Evolutionary conservation across 1,140 invertebrate species (phyloP).

Genomic region (Drosophila sechellia): DNA sequence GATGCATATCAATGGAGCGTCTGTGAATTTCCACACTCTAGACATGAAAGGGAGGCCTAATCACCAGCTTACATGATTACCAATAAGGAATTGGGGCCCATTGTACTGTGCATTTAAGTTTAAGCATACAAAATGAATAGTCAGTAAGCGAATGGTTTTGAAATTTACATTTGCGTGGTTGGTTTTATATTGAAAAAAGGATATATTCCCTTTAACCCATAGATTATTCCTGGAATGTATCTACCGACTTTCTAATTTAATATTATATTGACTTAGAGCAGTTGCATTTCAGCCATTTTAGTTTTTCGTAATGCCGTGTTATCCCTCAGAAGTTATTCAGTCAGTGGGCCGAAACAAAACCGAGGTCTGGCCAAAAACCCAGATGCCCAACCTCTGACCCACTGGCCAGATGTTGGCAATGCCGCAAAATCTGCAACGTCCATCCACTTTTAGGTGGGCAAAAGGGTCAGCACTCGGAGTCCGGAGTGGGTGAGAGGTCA

Average conservation of each 20-base stretch:
- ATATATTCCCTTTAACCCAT: too few species aligned
- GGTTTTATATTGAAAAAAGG: too few species aligned
- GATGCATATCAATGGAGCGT: slow-evolving; percentile 39
- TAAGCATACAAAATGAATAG: slow-evolving; percentile 3
- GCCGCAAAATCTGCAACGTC: slow-evolving; percentile 52
- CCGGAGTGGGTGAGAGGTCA: slow-evolving; percentile 6
- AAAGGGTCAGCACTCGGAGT: neutral
- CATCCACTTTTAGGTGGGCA: slow-evolving; percentile 15
- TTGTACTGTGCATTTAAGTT: slow-evolving; percentile 6
- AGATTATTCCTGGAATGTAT: too few species aligned
- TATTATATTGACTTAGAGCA: neutral
- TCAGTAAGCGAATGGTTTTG: neutral
- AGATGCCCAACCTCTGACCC: slow-evolving; percentile 21
- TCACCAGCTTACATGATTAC: slow-evolving; percentile 33
- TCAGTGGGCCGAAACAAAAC: slow-evolving; percentile 34
- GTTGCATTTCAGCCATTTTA: slow-evolving; percentile 2
- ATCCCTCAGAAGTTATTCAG: slow-evolving; percentile 28
- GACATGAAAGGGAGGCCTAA: slow-evolving; percentile 24
- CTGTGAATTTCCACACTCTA: slow-evolving; percentile 1
- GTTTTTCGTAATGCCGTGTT: neutral
- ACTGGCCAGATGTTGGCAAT: slow-evolving; percentile 38
- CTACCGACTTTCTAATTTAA: too few species aligned
- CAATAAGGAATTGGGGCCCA: slow-evolving; percentile 26
- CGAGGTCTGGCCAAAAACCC: slow-evolving; percentile 18
- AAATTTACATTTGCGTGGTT: neutral